Conservation (phyloP, 1,140 invertebrate species). For the Condylostylus longicornis region DNA sequence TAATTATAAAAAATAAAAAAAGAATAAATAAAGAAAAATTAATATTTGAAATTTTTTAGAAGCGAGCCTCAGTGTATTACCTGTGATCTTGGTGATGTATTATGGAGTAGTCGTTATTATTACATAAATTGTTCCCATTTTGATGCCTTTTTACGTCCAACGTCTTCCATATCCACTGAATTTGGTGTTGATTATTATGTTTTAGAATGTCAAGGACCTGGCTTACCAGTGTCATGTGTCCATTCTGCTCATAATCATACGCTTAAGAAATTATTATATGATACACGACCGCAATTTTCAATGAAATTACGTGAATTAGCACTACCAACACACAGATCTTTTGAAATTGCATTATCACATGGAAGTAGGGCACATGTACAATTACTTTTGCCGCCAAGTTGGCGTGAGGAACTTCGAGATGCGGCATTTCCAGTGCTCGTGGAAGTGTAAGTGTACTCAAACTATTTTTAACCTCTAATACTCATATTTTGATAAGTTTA, state of each 20-base stretch:
- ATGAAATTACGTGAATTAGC: constrained; percentile 52
- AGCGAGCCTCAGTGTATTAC: constrained; percentile 63
- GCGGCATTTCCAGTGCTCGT: constrained; percentile 71
- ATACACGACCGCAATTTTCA: constrained; percentile 49
- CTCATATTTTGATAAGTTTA: constrained; percentile 1
- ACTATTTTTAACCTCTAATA: background rate
- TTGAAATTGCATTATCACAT: constrained; percentile 62
- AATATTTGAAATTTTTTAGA: constrained; percentile 16
- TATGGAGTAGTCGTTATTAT: constrained; percentile 54
- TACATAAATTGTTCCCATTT: constrained; percentile 71
- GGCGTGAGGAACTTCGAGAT: constrained; percentile 66
- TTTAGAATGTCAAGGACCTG: constrained; percentile 62
- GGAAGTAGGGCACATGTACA: constrained; percentile 63
- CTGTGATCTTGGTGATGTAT: constrained; percentile 50
- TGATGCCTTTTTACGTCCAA: constrained; percentile 48
- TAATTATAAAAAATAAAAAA: no score
- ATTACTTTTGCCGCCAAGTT: constrained; percentile 62
- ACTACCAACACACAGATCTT: constrained; percentile 54
- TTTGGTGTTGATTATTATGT: constrained; percentile 52
- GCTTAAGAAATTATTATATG: constrained; percentile 55
- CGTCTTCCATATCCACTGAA: constrained; percentile 29
- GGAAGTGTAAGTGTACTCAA: constrained; percentile 48
- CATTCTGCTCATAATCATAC: constrained; percentile 54
- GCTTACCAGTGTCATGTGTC: constrained; percentile 53
- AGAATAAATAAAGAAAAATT: no score